Conservation (phyloP, 2,797 vertebrate species). For the Halcyon smyrnensis region DNA sequence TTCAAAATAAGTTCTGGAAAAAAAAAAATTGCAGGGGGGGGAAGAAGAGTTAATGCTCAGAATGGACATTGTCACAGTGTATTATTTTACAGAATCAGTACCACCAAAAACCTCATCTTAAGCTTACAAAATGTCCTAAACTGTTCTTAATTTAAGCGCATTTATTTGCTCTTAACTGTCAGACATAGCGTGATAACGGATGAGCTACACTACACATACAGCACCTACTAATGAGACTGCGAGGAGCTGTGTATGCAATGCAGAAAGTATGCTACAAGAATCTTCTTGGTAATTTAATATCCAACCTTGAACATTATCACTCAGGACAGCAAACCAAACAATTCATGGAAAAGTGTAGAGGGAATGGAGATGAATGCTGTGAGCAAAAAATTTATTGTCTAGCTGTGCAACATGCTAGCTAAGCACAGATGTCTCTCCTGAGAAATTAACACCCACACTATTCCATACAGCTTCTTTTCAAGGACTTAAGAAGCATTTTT, state of each 20-base stretch:
- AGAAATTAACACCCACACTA: slow-evolving; percentile 14
- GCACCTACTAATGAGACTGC: neutral
- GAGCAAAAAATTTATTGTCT: neutral
- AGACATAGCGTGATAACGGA: neutral
- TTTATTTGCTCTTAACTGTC: neutral
- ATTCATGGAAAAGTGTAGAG: neutral
- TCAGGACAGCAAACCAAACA: neutral
- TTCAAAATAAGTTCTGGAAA: neutral
- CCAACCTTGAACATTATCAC: neutral
- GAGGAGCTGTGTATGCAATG: neutral
- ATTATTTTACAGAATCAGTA: neutral
- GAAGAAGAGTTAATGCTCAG: neutral
- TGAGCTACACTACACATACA: neutral
- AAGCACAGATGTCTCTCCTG: slow-evolving; percentile 2
- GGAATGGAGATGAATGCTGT: neutral
- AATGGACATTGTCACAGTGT: neutral
- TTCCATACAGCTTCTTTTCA: slow-evolving; percentile 5
- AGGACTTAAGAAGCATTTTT: neutral
- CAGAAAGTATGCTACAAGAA: neutral
- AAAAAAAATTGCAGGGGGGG: neutral
- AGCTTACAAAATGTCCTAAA: neutral
- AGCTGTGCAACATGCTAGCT: neutral
- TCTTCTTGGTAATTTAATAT: neutral
- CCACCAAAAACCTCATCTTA: neutral
- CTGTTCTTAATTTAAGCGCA: neutral